These are phyloP conservation scores for Vulpes vulpes DNA, from an alignment of 2,113 vertebrate species.

Conservation along the genomic window DNA sequence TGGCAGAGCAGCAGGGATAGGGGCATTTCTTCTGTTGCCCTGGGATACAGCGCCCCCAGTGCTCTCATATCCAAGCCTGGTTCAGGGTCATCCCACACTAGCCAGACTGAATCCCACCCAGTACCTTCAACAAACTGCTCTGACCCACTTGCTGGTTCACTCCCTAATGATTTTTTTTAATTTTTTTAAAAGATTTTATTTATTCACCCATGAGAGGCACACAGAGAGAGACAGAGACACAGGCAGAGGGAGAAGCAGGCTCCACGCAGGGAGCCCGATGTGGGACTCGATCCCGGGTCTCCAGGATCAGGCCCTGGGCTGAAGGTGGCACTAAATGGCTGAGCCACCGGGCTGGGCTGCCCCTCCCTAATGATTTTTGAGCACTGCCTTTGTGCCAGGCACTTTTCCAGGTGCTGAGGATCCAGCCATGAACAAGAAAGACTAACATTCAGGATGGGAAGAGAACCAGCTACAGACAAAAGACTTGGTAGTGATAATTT, in stretches of 20 bases:
- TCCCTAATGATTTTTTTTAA: background rate
- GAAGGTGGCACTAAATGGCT: no score
- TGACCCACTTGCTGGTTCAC: background rate
- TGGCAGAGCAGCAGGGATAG: background rate
- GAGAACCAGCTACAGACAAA: background rate
- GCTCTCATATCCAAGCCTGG: no score
- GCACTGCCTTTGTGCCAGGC: background rate
- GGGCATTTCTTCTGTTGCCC: background rate
- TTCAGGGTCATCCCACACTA: background rate
- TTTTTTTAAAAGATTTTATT: no score
- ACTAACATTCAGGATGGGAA: background rate
- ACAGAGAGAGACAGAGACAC: no score
- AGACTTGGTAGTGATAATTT: background rate
- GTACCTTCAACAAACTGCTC: background rate
- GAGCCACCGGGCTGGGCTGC: no score
- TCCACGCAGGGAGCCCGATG: no score
- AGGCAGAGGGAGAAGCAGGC: no score
- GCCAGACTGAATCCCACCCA: background rate
- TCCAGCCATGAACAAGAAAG: background rate
- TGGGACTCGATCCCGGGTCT: no score
- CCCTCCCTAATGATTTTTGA: background rate
- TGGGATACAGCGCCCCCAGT: background rate
- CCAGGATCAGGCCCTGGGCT: no score
- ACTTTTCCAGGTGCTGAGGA: background rate
- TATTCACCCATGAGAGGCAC: no score